Evolutionary conservation across 2,888 invertebrate genomes (phyloP), one percentile per base, ranked within the genome.

Genomic region (Melolontha melolontha): DNA sequence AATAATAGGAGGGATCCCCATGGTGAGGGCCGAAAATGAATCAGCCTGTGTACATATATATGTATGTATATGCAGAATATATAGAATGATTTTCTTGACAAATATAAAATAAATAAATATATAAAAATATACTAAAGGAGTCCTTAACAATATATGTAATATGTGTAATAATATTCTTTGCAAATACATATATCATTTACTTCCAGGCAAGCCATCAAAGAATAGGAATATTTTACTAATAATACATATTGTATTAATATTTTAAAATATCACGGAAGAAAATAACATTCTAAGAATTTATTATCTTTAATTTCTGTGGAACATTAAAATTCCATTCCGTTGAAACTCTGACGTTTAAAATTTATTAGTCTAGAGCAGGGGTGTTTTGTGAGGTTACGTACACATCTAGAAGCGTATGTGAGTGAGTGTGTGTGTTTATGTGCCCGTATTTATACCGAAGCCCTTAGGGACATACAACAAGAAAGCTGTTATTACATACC

Each of bases 401-500:
- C 16, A 49, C 16, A 17, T 49, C 11, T 49, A 22, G 10, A 49
- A 16, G 22, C 22, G 22, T 49, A 10, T 17, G 11, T 22, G 39
- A 11, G 34, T 11, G 34, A 44, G 59, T 49, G 16, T 62, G 47
- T 27, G 29, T 29, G 34, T 52, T 22, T 39, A 39, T 44, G 57
- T 29, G 34, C 12, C 10, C 44, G 47, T 62, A 62, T 62, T 62
- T 62, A 62, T 47, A 47, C 59, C 59, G 47, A 27, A 62, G 59
- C 66, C 66, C 59, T 67, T 59, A 67, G 66, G 66, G 66, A 59
- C 41, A 62, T 54, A n/a, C n/a, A 59, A 29, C 59, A 29, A 50
- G 66, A 67, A 51, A 67, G 42, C 66, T 67, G 59, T 67, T 67
- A 67, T 67, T 67, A 67, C 66, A 67, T 67, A 59, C 66, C 66